Evolutionary conservation across 2,888 invertebrate species (phyloP), one percentile per base, ranked within the genome.

Genomic region (Belgica antarctica): DNA sequence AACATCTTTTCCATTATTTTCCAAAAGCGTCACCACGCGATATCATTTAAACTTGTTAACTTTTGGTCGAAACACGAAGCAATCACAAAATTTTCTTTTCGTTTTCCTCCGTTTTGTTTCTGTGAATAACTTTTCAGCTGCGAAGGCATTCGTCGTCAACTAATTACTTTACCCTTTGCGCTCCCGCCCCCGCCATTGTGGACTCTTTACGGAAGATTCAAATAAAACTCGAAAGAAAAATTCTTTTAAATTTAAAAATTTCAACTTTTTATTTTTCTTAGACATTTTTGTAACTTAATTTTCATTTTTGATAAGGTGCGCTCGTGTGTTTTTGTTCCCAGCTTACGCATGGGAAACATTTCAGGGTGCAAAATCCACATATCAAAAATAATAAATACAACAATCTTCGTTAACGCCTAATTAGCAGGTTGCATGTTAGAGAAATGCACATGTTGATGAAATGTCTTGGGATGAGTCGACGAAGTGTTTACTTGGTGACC

Each of bases 401-500:
- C 34, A 8, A n/a, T 52, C n/a, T 52, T n/a, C 52, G 17, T 52
- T 52, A n/a, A n/a, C 2, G 17, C 52, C 52, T 17, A 52, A 3
- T 22, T 41, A 41, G 41, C 5, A 41, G 41, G n/a, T 59, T 27
- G 3, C 12, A n/a, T 59, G 25, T n/a, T n/a, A n/a, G n/a, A 12
- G 19, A 57, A 57, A 57, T 57, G 57, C 57, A 5, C 46, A 34
- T 8, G 10, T 31, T 10, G 41, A 8, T 59, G 27, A 59, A 59
- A 59, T 59, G 59, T 27, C n/a, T 27, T 59, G 19, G 19, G 19
- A 24, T 57, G 24, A 17, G n/a, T 7, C 17, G 52, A 52, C 19
- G 24, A 41, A 31, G 22, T 8, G n/a, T 70, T 74, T 76, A 78
- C 76, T 77, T 80, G 71, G 96, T 91, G 73, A 96, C 96, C 81